A percentile compares a stretch with the other conserved stretches of the same genome.
phyloP scores from a whole-genome alignment of 2,113 vertebrate genomes.

The Tinamus guttatus region DNA sequence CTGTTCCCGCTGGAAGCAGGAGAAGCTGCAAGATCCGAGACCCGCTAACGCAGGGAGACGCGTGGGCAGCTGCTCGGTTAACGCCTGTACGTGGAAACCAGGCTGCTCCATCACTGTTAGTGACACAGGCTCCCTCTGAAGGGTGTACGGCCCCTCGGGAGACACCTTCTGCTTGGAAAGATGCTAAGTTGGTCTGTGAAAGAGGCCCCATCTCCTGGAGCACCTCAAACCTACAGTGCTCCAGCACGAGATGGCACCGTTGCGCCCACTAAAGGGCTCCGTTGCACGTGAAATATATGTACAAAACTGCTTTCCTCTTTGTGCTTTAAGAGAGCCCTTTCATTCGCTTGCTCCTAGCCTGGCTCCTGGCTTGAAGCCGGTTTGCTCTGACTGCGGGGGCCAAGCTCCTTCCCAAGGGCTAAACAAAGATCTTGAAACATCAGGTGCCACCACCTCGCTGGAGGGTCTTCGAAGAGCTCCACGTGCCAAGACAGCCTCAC shows the following conservation, averaged over 20 bases:
- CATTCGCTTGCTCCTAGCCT: neutral
- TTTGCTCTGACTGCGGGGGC: neutral
- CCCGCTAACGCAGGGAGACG: fast-evolving
- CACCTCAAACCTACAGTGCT: neutral
- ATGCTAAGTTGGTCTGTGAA: neutral
- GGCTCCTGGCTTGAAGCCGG: neutral
- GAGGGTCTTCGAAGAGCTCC: neutral
- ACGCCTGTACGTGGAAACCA: fast-evolving
- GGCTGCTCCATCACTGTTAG: fast-evolving
- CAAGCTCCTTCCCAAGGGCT: conserved; percentile 1
- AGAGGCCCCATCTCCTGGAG: fast-evolving
- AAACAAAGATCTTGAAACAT: conserved; percentile 36
- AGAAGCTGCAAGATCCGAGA: neutral
- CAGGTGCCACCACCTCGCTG: neutral
- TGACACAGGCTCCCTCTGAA: neutral
- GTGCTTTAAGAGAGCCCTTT: neutral
- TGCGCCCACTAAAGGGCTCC: neutral
- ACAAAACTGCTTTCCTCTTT: neutral
- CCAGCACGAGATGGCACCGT: neutral
- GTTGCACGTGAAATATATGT: fast-evolving
- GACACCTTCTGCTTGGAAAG: neutral
- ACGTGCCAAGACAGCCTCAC: fast-evolving
- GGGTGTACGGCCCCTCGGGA: neutral
- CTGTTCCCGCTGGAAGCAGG: neutral
- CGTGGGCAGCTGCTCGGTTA: neutral